Evolutionary conservation across 35 echinoderm and acorn worm species (phyloP).

Genomic region (Hemicentrotus pulcherrimus): DNA sequence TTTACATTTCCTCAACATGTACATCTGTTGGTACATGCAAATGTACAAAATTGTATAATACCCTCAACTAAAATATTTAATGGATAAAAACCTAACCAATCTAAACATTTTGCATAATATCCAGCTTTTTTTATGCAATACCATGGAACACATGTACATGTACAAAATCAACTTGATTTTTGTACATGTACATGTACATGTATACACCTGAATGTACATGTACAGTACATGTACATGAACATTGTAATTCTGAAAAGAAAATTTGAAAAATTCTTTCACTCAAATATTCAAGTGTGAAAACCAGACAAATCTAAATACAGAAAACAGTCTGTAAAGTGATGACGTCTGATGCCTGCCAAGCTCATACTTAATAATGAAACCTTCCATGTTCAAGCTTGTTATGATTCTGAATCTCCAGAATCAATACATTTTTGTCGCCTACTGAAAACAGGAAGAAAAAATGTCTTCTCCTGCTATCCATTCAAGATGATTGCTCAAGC

Average conservation of each 20-base stretch:
- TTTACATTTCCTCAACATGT: too few species aligned
- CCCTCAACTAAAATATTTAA: too few species aligned
- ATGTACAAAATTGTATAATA: too few species aligned
- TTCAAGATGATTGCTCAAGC: not conserved
- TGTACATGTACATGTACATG: too few species aligned
- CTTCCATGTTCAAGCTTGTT: not conserved
- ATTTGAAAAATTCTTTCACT: not conserved
- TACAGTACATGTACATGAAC: too few species aligned
- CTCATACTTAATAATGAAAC: conserved; percentile 1
- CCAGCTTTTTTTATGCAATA: too few species aligned
- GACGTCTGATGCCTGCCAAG: not conserved
- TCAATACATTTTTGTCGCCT: not conserved
- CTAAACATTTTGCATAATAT: too few species aligned
- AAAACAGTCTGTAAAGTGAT: not conserved
- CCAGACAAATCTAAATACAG: not conserved
- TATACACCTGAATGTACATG: too few species aligned
- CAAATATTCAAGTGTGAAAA: not conserved
- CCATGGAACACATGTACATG: too few species aligned
- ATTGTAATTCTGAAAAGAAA: not conserved
- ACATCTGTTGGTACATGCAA: too few species aligned
- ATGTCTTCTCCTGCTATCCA: not conserved
- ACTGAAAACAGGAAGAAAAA: not conserved
- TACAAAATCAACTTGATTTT: too few species aligned
- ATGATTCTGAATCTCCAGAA: not conserved
- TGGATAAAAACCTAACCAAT: too few species aligned